Evolutionary conservation across 2,888 invertebrate genomes (phyloP).

Genomic region (Aphidius colemani): DNA sequence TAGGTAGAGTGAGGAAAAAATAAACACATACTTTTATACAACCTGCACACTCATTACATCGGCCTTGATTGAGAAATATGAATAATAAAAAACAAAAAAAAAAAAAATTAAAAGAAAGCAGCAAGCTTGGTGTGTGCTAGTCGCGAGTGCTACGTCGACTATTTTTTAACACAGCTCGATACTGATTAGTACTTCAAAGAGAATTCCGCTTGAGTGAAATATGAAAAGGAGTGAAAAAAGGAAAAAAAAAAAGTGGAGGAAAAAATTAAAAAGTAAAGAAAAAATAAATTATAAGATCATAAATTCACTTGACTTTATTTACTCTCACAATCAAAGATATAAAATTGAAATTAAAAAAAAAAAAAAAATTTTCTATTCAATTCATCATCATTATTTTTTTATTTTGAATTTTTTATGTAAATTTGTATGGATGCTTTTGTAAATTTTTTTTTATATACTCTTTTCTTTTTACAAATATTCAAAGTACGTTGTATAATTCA

Average conservation of each 20-base stretch:
- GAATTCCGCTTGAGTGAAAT: constrained; percentile 24
- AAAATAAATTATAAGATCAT: constrained; percentile 56
- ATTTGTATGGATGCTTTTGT: constrained; percentile 18
- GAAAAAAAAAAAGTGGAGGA: constrained; percentile 3
- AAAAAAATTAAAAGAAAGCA: constrained; percentile 1
- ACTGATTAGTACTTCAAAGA: constrained; percentile 56
- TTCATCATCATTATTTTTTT: constrained; percentile 17
- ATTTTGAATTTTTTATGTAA: constrained; percentile 29
- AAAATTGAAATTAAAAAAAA: background rate
- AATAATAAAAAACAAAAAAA: no score
- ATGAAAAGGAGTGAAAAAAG: constrained; percentile 2
- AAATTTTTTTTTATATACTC: constrained; percentile 20
- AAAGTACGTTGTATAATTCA: constrained; percentile 50
- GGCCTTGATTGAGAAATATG: no score
- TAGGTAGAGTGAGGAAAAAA: no score
- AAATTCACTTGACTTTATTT: constrained; percentile 50
- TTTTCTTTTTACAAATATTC: constrained; percentile 35
- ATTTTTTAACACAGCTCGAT: constrained; percentile 44
- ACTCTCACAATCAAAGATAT: constrained; percentile 28
- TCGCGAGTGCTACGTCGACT: constrained; percentile 15
- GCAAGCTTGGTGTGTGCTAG: constrained; percentile 30
- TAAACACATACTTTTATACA: no score
- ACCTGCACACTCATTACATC: no score
- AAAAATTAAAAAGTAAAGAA: constrained; percentile 42
- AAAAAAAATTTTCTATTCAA: constrained; percentile 7